Evolutionary conservation across 2,888 invertebrate genomes (phyloP).

Genomic region (Dendrolimus pini): DNA sequence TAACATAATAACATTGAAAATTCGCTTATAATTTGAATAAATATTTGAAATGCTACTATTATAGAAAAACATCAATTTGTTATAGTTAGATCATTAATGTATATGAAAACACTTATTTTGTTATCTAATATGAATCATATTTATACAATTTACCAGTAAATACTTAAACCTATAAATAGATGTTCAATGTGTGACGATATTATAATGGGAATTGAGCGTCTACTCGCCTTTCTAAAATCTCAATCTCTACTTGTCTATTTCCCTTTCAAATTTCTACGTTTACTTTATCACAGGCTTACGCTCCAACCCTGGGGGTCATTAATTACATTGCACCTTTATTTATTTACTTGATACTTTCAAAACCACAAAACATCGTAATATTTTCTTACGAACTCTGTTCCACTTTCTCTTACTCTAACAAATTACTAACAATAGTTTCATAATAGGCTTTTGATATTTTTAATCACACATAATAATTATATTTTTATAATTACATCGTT

Average conservation of each 20-base stretch:
- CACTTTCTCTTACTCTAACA: slow-evolving; percentile 26
- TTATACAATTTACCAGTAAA: slow-evolving; percentile 18
- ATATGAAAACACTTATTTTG: slow-evolving; percentile 59
- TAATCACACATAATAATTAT: slow-evolving; percentile 23
- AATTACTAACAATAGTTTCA: slow-evolving; percentile 25
- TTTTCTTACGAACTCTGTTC: slow-evolving; percentile 39
- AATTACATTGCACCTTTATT: slow-evolving; percentile 59
- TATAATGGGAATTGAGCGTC: slow-evolving; percentile 35
- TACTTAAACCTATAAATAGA: slow-evolving; percentile 3
- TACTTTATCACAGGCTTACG: slow-evolving; percentile 71
- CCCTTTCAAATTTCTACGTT: slow-evolving; percentile 43
- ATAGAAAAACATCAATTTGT: slow-evolving; percentile 53
- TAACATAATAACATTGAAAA: background rate
- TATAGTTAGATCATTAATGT: slow-evolving; percentile 34
- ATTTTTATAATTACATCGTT: slow-evolving; percentile 12
- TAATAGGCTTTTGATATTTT: slow-evolving; percentile 35
- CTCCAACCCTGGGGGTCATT: slow-evolving; percentile 56
- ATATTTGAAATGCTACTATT: slow-evolving; percentile 35
- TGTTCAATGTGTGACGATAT: slow-evolving; percentile 13
- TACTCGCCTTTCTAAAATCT: slow-evolving; percentile 37
- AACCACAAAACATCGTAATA: slow-evolving; percentile 19
- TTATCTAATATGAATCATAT: slow-evolving; percentile 33
- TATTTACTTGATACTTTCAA: slow-evolving; percentile 41
- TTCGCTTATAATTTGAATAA: slow-evolving; percentile 13
- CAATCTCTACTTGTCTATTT: slow-evolving; percentile 32